phyloP scores from a whole-genome alignment of 53 echinoderm and acorn worm genomes.

The Antedon mediterranea region DNA sequence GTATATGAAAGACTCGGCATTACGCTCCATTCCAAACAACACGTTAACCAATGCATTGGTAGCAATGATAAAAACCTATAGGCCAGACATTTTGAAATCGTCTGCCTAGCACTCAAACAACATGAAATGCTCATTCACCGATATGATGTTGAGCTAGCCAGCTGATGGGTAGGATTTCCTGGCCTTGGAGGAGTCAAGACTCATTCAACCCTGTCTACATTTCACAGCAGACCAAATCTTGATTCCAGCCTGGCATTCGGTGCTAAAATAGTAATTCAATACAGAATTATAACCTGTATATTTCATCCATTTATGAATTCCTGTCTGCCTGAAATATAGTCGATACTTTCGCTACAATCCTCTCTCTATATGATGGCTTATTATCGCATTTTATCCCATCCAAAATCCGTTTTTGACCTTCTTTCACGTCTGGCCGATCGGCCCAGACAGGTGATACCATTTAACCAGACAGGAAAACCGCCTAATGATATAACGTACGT shows the following conservation, averaged over 20 bases:
- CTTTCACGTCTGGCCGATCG: background rate
- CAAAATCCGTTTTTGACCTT: constrained; percentile 1
- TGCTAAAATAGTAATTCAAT: background rate
- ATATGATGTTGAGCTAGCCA: background rate
- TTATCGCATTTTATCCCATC: background rate
- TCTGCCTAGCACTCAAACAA: background rate
- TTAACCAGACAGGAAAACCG: background rate
- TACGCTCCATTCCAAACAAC: constrained; percentile 96
- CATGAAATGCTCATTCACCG: background rate
- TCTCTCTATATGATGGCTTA: background rate
- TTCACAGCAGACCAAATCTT: background rate
- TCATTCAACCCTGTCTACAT: background rate
- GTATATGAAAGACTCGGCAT: constrained; percentile 97
- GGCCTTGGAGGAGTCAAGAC: background rate
- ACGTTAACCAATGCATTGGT: constrained; percentile 1
- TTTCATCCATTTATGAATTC: background rate
- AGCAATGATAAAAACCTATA: background rate
- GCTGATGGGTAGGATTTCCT: background rate
- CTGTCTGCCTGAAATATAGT: background rate
- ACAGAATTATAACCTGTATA: background rate
- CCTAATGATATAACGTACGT: background rate
- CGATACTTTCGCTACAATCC: background rate
- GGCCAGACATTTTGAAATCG: background rate
- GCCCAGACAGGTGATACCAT: background rate
- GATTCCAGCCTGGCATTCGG: background rate